A percentile compares a stretch with the other conserved stretches of the same genome.
phyloP scores from a whole-genome alignment of 2,113 vertebrate genomes.

The Hemiprocne comata region DNA sequence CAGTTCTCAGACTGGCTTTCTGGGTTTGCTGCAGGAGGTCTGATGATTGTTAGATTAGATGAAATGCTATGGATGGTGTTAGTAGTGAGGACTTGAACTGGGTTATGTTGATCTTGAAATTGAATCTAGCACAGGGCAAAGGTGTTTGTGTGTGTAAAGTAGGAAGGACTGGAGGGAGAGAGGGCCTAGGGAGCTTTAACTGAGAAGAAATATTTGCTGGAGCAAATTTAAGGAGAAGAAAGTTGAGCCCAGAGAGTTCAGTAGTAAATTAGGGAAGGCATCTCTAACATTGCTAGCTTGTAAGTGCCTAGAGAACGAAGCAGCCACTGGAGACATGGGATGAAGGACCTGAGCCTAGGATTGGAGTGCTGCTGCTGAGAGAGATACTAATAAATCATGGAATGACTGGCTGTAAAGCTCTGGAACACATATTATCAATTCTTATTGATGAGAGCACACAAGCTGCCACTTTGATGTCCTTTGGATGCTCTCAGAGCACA shows the following conservation, averaged over 20 bases:
- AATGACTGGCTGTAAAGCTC: background rate
- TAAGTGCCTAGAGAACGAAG: background rate
- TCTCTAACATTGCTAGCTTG: background rate
- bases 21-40: background rate
- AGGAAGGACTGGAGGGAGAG: background rate
- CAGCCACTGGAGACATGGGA: background rate
- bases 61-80: fast-evolving
- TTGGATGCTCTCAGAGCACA: background rate
- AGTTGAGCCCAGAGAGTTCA: background rate
- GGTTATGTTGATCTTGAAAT: background rate
- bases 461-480: background rate
- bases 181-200: background rate
- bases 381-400: background rate
- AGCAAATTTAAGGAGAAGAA: background rate
- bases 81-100: background rate
- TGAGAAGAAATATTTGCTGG: background rate
- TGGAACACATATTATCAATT: background rate
- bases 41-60: background rate
- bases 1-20: background rate
- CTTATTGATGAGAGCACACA: background rate
- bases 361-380: background rate
- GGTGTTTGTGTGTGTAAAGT: background rate
- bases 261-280: background rate
- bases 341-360: background rate
- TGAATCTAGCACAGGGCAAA: background rate